Percentiles rank a stretch among this genome's conserved stretches.
phyloP scores from a whole-genome alignment of 2,888 invertebrate genomes.

The Dione vanillae region DNA sequence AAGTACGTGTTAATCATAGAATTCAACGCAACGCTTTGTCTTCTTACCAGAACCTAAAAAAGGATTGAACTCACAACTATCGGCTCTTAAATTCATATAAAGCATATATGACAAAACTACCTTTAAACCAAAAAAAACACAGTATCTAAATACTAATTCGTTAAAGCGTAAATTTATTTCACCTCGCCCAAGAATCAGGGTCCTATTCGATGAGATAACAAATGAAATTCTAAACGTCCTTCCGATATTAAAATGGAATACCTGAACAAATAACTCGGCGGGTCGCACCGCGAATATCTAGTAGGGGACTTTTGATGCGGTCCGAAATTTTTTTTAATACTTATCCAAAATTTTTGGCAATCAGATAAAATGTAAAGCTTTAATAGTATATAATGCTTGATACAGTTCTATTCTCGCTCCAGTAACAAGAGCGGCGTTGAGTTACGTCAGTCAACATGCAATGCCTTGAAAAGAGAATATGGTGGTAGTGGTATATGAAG shows the following conservation, averaged over 20 bases:
- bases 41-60: too few species aligned
- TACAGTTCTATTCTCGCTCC: too few species aligned
- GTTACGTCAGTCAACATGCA: background rate
- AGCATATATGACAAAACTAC: too few species aligned
- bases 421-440: background rate
- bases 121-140: background rate
- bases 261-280: constrained; percentile 57
- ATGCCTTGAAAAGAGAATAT: too few species aligned
- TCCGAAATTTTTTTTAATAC: constrained; percentile 22
- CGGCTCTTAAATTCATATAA: too few species aligned
- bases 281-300: constrained; percentile 55
- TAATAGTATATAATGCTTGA: too few species aligned
- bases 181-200: constrained; percentile 43
- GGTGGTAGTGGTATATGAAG: too few species aligned
- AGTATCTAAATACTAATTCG: constrained; percentile 6
- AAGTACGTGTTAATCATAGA: too few species aligned
- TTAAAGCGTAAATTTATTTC: constrained; percentile 38
- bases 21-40: too few species aligned
- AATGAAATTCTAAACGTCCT: constrained; percentile 58
- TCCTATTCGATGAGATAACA: constrained; percentile 53
- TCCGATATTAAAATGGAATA: constrained; percentile 60
- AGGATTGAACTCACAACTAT: too few species aligned
- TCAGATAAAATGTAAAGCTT: constrained; percentile 13
- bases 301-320: constrained; percentile 40
- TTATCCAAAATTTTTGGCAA: constrained; percentile 8